Conservation (phyloP, 2,113 vertebrate genomes). For the Cichladusa arquata region DNA sequence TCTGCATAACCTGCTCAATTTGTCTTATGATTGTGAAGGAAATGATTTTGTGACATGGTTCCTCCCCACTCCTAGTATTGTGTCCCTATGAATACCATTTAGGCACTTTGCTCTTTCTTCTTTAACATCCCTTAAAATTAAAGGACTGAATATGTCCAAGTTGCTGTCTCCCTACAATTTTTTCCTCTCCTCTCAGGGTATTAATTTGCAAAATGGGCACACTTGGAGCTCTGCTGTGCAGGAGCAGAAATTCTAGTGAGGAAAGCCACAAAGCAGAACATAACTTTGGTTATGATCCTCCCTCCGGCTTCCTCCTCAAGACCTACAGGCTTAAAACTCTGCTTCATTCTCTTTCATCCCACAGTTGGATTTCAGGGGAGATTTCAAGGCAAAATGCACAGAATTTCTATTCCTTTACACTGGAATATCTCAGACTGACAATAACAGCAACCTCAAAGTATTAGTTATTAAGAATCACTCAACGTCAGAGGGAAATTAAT, state of each 20-base stretch:
- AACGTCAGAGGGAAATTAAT: neutral
- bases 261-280: neutral
- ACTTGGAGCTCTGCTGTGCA: neutral
- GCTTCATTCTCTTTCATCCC: neutral
- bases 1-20: neutral
- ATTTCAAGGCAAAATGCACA: neutral
- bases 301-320: neutral
- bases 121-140: neutral
- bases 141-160: neutral
- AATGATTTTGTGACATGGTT: neutral
- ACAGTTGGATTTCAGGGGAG: neutral
- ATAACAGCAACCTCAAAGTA: neutral
- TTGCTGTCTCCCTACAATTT: neutral
- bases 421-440: neutral
- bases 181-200: neutral
- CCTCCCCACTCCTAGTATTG: accelerated
- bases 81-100: accelerated
- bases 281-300: neutral
- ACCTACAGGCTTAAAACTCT: neutral
- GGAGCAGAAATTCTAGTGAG: neutral
- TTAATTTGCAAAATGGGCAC: neutral
- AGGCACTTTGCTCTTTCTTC: neutral
- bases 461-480: neutral
- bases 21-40: neutral
- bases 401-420: neutral